Percentiles rank a stretch among this genome's conserved stretches.
Conservation (phyloP, 2,888 invertebrate species). For the Tenodera sinensis region DNA sequence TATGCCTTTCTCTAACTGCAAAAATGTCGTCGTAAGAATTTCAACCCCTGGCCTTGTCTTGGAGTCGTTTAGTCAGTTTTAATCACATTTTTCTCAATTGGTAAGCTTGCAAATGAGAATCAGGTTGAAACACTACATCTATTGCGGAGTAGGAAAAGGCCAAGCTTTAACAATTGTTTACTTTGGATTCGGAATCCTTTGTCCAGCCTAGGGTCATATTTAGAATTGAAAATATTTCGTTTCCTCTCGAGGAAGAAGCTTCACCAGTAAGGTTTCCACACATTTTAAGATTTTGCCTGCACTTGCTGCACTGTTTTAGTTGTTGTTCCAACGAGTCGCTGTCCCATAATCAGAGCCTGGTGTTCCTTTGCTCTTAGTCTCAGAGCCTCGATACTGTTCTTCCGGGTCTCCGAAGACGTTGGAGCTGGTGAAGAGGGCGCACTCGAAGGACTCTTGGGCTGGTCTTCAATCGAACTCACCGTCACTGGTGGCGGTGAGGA, state of each 20-base stretch:
- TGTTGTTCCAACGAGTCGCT: conserved; percentile 25
- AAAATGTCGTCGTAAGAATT: no score
- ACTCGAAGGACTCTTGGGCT: conserved; percentile 9
- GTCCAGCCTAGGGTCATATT: no score
- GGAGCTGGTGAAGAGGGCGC: conserved; percentile 37
- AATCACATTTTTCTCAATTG: no score
- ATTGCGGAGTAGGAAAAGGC: no score
- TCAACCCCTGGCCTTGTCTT: no score
- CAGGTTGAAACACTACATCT: no score
- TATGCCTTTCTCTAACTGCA: no score
- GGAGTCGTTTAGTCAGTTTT: no score
- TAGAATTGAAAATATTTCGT: no score
- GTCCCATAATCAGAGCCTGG: conserved; percentile 35
- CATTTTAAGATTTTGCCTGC: conserved; percentile 32
- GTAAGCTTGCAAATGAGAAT: no score
- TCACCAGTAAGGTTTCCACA: neutral
- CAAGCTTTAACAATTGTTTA: no score
- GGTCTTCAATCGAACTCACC: neutral
- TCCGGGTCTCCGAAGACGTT: conserved; percentile 41
- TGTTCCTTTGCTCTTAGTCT: conserved; percentile 51
- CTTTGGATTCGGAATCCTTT: no score
- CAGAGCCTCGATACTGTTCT: conserved; percentile 47
- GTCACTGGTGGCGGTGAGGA: conserved; percentile 34
- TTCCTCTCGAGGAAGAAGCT: neutral
- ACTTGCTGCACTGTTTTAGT: conserved; percentile 26